Evolutionary conservation across 2,797 vertebrate species (phyloP).

Genomic region (Echiichthys vipera): DNA sequence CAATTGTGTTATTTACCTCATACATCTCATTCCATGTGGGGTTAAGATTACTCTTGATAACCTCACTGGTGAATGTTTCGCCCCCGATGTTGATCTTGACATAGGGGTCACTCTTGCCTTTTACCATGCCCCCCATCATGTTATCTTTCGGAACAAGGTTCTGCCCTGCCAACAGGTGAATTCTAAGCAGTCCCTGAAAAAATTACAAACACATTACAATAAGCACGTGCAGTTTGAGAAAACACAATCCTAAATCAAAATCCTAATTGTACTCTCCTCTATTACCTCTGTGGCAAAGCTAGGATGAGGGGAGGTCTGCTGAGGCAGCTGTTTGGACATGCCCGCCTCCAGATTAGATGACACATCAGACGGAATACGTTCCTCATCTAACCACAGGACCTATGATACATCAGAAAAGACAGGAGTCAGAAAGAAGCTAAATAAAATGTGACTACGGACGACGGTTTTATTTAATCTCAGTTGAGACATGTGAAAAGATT

Average conservation of each 20-base stretch:
- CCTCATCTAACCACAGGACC: slow-evolving; percentile 90
- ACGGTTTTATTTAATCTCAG: neutral
- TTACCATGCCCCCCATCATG: slow-evolving; percentile 89
- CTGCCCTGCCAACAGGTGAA: slow-evolving; percentile 90
- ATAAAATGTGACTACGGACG: neutral
- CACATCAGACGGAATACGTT: slow-evolving; percentile 65
- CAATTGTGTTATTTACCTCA: slow-evolving; percentile 85
- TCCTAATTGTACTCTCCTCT: neutral
- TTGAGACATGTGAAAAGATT: neutral
- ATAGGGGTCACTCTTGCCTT: slow-evolving; percentile 94
- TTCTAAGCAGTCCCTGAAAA: slow-evolving; percentile 88
- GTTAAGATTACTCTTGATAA: slow-evolving; percentile 89
- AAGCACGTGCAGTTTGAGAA: neutral
- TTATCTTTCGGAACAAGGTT: slow-evolving; percentile 93
- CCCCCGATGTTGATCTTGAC: slow-evolving; percentile 87
- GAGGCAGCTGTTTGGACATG: slow-evolving; percentile 79
- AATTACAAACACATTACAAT: neutral
- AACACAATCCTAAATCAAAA: neutral
- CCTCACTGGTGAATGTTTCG: slow-evolving; percentile 86
- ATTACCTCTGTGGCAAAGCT: slow-evolving; percentile 91
- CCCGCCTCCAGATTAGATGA: slow-evolving; percentile 64
- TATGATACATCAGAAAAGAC: slow-evolving; percentile 51
- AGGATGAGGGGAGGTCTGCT: slow-evolving; percentile 82
- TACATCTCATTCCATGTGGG: slow-evolving; percentile 93
- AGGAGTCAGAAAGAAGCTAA: neutral